Evolutionary conservation across 2,797 vertebrate species (phyloP).

Genomic region (Hippocampus kuda): DNA sequence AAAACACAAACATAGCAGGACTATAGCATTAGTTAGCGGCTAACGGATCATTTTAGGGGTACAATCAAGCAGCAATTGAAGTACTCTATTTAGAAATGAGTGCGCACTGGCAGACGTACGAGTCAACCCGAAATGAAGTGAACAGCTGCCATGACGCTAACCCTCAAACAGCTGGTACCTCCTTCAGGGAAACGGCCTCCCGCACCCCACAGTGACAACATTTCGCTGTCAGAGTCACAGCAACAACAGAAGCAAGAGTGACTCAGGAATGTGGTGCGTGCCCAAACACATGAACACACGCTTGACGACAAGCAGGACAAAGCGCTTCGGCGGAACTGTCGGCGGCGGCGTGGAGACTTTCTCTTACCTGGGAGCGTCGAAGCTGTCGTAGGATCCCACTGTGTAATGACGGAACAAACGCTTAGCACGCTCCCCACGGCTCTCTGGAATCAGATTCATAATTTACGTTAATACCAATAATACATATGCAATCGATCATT

Average conservation of each 20-base stretch:
- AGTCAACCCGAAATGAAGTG: not conserved
- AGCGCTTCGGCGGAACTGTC: not conserved
- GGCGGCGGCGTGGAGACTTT: not conserved
- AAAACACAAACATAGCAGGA: not conserved
- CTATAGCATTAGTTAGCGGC: not conserved
- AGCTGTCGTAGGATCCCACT: constrained; percentile 90
- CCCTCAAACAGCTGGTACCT: not conserved
- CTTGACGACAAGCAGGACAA: not conserved
- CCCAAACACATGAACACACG: constrained; percentile 10
- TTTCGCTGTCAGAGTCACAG: constrained; percentile 5
- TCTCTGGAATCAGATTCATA: constrained; percentile 60
- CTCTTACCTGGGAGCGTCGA: constrained; percentile 81
- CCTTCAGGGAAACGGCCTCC: not conserved
- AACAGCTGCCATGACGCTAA: not conserved
- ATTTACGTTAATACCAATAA: no score
- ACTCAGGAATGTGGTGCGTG: constrained; percentile 20
- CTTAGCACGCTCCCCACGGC: constrained; percentile 82
- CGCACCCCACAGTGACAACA: not conserved
- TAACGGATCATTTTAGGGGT: not conserved
- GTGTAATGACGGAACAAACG: constrained; percentile 89
- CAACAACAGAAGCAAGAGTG: constrained; percentile 5
- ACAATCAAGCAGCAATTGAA: not conserved
- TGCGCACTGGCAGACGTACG: not conserved
- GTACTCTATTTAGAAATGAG: not conserved
- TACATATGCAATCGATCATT: no score